Percentiles rank a stretch among this genome's conserved stretches.
phyloP scores from a whole-genome alignment of 2,888 invertebrate species.

The Monoplex corrugatus region DNA sequence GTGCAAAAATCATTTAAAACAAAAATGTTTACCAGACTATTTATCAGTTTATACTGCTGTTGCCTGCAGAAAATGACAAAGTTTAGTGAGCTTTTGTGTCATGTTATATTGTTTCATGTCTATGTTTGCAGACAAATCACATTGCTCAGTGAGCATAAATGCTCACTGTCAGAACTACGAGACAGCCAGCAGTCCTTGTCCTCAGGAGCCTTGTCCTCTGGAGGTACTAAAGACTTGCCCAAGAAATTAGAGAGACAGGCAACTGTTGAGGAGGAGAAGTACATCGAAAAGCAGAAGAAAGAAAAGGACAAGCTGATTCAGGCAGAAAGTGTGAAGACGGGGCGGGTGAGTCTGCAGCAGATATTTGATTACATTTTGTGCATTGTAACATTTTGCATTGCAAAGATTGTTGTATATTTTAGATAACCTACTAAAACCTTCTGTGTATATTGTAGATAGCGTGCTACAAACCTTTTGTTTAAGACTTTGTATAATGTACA shows the following conservation, averaged over 20 bases:
- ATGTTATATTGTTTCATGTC: background rate
- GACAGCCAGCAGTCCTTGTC: conserved; percentile 30
- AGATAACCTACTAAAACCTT: no score
- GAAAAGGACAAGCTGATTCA: conserved; percentile 75
- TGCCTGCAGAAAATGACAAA: background rate
- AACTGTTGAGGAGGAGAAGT: conserved; percentile 45
- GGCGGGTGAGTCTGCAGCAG: conserved; percentile 74
- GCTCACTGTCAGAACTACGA: conserved; percentile 58
- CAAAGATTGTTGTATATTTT: no score
- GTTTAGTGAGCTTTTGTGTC: background rate
- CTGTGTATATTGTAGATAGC: no score
- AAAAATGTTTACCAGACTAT: background rate
- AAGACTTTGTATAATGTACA: no score
- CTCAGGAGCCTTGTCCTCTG: no score
- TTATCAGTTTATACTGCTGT: background rate
- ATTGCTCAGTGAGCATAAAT: conserved; percentile 61
- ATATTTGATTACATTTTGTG: no score
- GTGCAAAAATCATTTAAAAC: no score
- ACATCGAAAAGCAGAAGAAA: conserved; percentile 54
- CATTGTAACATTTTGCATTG: no score
- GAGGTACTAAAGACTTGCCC: no score
- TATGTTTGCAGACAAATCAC: conserved; percentile 65
- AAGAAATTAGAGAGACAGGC: conserved; percentile 42
- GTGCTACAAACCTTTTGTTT: no score
- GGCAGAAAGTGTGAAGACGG: conserved; percentile 77